phyloP scores from a whole-genome alignment of 1,140 invertebrate species.

The Cyclargus thomasi region DNA sequence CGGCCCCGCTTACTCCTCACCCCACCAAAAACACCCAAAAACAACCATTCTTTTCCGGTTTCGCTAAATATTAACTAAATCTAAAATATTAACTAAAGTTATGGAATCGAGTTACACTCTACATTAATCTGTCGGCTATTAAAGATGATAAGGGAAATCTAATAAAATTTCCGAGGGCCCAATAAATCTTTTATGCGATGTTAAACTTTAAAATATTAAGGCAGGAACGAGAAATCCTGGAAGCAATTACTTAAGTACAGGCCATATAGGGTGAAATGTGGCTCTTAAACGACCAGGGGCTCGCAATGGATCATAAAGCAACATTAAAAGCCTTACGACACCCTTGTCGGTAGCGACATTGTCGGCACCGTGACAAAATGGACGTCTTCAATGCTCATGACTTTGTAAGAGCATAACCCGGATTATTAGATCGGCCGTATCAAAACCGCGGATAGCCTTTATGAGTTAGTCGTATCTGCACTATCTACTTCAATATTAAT shows the following conservation, averaged over 20 bases:
- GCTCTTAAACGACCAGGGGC: conserved; percentile 44
- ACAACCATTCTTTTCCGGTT: too few relatives aligned
- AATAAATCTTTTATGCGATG: not conserved
- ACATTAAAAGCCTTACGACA: conserved; percentile 46
- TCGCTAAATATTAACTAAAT: too few relatives aligned
- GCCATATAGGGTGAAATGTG: conserved; percentile 41
- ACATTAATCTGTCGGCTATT: not conserved
- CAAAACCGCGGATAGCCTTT: conserved; percentile 25
- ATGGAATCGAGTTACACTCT: too few relatives aligned
- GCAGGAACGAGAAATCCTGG: conserved; percentile 6
- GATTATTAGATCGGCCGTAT: conserved; percentile 42
- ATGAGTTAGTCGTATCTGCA: not conserved
- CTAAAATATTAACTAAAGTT: not conserved
- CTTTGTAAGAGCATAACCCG: conserved; percentile 1
- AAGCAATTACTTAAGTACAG: conserved; percentile 35
- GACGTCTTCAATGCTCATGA: not conserved
- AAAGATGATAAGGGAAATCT: not conserved
- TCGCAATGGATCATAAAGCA: conserved; percentile 53
- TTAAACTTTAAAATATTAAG: not conserved
- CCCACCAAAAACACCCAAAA: too few relatives aligned
- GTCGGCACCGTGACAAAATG: conserved; percentile 12
- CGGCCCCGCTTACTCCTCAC: too few relatives aligned
- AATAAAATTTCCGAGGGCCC: not conserved
- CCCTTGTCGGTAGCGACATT: conserved; percentile 15
- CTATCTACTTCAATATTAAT: too few relatives aligned